phyloP scores from a whole-genome alignment of 2,888 invertebrate genomes.

The Tricholauxania praeusta region DNA sequence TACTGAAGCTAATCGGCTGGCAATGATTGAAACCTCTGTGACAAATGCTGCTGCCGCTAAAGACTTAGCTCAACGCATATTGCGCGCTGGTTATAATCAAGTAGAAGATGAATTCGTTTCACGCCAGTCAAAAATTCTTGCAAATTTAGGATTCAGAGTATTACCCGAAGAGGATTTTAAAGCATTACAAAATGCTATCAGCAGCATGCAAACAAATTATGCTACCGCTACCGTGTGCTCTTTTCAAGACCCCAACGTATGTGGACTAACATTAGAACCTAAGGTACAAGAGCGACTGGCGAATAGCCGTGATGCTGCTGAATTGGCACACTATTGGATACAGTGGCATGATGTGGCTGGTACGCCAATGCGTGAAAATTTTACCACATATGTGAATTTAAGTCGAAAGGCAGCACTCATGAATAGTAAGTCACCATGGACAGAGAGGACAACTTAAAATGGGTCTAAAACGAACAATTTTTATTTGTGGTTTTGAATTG shows the following conservation, averaged over 20 bases:
- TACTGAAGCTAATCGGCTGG: constrained; percentile 76
- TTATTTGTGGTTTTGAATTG: no score
- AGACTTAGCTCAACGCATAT: constrained; percentile 53
- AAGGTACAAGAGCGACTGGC: constrained; percentile 73
- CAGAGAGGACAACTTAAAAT: no score
- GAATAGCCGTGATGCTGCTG: constrained; percentile 79
- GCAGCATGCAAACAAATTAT: constrained; percentile 82
- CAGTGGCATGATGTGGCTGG: constrained; percentile 84
- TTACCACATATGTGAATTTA: constrained; percentile 75
- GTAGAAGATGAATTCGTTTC: constrained; percentile 76
- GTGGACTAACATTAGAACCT: constrained; percentile 79
- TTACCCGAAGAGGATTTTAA: constrained; percentile 76
- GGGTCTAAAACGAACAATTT: no score
- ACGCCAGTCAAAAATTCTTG: constrained; percentile 80
- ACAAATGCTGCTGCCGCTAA: constrained; percentile 61
- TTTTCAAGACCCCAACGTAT: constrained; percentile 73
- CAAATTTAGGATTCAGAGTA: constrained; percentile 78
- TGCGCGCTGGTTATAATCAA: constrained; percentile 76
- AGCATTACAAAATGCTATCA: constrained; percentile 73
- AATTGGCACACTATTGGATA: constrained; percentile 82
- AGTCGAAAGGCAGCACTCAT: constrained; percentile 78
- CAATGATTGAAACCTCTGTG: constrained; percentile 60
- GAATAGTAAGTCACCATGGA: constrained; percentile 71
- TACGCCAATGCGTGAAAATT: constrained; percentile 73
- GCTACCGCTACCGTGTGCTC: constrained; percentile 82